Evolutionary conservation across 2,888 invertebrate genomes (phyloP), one percentile per base, ranked within the genome.

Genomic region (Agrotis segetum): DNA sequence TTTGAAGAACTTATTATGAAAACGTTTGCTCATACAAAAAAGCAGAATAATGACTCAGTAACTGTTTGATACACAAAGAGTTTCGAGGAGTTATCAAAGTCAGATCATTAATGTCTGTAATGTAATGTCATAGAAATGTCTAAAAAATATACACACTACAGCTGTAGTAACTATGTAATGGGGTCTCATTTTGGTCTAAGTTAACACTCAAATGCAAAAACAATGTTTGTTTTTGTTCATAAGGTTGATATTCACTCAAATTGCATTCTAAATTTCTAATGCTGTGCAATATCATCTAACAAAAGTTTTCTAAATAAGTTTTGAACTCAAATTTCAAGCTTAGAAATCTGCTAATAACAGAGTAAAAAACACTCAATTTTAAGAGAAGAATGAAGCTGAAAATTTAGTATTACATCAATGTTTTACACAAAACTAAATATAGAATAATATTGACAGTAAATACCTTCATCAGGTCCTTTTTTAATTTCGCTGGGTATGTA

Each of bases 401-500:
- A 40, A 11, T 40, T 40, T 40, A 11, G 40, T 40, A 40, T 40
- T 40, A 9, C 0, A 65, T 49, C n/a, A 56, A 67, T 24, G 17
- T 50, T n/a, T 75, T n/a, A n/a, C n/a, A n/a, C n/a, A n/a, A n/a
- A n/a, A n/a, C n/a, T n/a, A n/a, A n/a, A n/a, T n/a, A 16, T 34
- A 68, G 7, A 60, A 60, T 44, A 55, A 63, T 16, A n/a, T 55
- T 61, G 50, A 19, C 29, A 52, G 19, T 53, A 63, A 74, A 81
- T 73, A 83, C 96, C 96, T 95, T 96, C 96, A 89, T 96, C 96
- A 3, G 95, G 94, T 52, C 95, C 96, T 85, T 95, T 95, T 75
- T 96, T 96, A 40, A 95, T 92, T 90, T 96, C 96, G 82, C 95
- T 96, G n/a, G 96, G 96, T 86, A 96, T 96, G 77, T 95, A 96